Evolutionary conservation across 30 jellyfish, hydroid and myxozoan genomes (phyloP), one percentile per base, ranked within the genome.

Genomic region (Hydractinia echinata): DNA sequence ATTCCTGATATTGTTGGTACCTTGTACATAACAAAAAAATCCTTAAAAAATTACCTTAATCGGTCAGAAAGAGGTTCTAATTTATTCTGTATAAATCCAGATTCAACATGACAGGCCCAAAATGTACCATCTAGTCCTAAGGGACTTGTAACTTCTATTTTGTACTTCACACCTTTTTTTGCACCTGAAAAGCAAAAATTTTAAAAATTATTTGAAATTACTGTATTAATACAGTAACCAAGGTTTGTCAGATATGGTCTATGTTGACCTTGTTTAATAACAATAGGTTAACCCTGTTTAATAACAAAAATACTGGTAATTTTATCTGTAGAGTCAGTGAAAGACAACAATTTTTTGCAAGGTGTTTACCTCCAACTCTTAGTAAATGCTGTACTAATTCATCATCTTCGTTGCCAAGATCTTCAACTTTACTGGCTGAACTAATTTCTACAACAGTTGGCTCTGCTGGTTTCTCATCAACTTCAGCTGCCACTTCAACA

Each of bases 141-240:
- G 5, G 81, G 81, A 14, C 85, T 77, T 51, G 81, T 77, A 5
- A 77, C 82, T 77, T 77, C 85, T 11, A 77, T 30, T 77, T 77
- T 61, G 39, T 77, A 77, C 53, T 54, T 53, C 8, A 77, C 85
- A 10, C 85, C 85, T 10, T 20, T 30, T 55, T 77, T 77, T 51
- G 85, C 79, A 18, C 85, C 85, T 77, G 78, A 8, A 54, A 77
- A n/a, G 16, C 19, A 30, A 30, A 30, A n/a, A 30, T 0, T 30
- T 30, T 30, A 0, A 30, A 30, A 30, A 30, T 30, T 30, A 30
- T 30, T 30, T 30, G 44, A 30, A 30, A 30, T 30, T 30, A 30
- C 44, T 30, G 44, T 30, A 30, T 30, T 30, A 30, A 30, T 30
- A 30, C 44, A 30, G 44, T 30, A 30, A 30, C 44, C 44, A 30